Base-by-base conservation (phyloP, 2,888 invertebrate genomes). In the Cynaeus angustus region DNA sequence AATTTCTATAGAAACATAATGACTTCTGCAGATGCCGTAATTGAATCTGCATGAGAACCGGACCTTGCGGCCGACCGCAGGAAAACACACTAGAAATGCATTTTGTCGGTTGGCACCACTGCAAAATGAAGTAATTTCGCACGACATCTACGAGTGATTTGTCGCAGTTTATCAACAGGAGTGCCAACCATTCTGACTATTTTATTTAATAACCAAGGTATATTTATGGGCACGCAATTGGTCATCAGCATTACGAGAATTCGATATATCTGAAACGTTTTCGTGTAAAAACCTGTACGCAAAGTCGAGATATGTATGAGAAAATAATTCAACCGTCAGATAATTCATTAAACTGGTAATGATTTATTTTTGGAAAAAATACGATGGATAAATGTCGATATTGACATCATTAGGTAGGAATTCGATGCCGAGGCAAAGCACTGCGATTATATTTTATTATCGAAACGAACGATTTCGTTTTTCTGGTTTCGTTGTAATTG, bases 221-320 rank as follows among this genome's bases (percentile, higher is more conserved):
- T 28, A 52, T 65, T 41, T 55, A 65, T 48, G 50, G 45, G 65
- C 65, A 65, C 45, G 55, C 52, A 65, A 65, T 45, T 58, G 58
- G 55, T 55, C 52, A 56, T 46, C 37, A 65, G 33, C 53, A 33
- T 50, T 56, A 37, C 55, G 66, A 46, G 48, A 56, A 56, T 56
- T 10, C 66, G 26, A 56, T 56, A 56, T 14, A 56, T 56, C 3
- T 85, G 85, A 9, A 91, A 85, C 6, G 92, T 92, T 79, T 33
- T 89, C 91, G 0, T 92, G 89, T 52, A 76, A 78, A 80, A 78
- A 77, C 71, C 62, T 58, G 72, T 66, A 71, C 69, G 76, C 76
- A 76, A 78, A 77, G 70, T 68, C 70, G 68, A 76, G 76, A 77
- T 78, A 77, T 74, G 80, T 80, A 81, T 81, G 81, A 79, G 81